A percentile compares a stretch with the other conserved stretches of the same genome.
These are phyloP conservation scores for Gandaritis pyraliata DNA, from an alignment of 2,888 invertebrate genomes.

Conservation along the genomic window DNA sequence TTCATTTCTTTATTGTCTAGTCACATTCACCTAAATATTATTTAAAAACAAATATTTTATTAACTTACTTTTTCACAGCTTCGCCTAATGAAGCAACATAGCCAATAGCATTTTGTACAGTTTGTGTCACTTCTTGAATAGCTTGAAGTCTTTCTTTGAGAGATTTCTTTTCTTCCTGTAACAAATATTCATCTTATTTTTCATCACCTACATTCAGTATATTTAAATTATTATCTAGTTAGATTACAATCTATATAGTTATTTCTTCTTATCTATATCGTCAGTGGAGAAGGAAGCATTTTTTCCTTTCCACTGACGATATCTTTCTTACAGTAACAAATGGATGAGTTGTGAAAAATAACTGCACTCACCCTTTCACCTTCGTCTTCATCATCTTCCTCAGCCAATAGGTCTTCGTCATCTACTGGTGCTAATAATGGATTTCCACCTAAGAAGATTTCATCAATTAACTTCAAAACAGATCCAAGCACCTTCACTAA, in stretches of 20 bases:
- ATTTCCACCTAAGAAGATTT: slow-evolving; percentile 69
- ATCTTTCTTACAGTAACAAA: not conserved
- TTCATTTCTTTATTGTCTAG: too few relatives aligned
- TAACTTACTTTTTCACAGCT: slow-evolving; percentile 94
- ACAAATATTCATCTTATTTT: slow-evolving; percentile 27
- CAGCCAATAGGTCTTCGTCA: slow-evolving; percentile 87
- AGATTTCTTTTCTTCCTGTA: slow-evolving; percentile 97
- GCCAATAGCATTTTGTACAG: slow-evolving; percentile 98
- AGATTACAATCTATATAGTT: too few relatives aligned
- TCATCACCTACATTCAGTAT: too few relatives aligned
- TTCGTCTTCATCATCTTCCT: slow-evolving; percentile 95
- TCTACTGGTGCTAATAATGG: slow-evolving; percentile 80
- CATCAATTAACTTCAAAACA: not conserved
- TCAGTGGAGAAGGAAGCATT: too few relatives aligned
- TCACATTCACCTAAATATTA: too few relatives aligned
- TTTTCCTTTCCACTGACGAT: too few relatives aligned
- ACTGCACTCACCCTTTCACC: slow-evolving; percentile 89
- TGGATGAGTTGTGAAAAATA: not conserved
- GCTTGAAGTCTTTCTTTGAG: slow-evolving; percentile 96
- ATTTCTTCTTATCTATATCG: too few relatives aligned
- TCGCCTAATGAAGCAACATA: slow-evolving; percentile 97
- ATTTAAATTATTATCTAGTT: not conserved
- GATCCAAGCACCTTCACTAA: not conserved
- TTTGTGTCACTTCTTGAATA: slow-evolving; percentile 98
- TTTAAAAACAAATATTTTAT: not conserved